A percentile compares a stretch with the other conserved stretches of the same genome.
Conservation (phyloP, 2,888 invertebrate genomes). For the Chironomus riparius region DNA sequence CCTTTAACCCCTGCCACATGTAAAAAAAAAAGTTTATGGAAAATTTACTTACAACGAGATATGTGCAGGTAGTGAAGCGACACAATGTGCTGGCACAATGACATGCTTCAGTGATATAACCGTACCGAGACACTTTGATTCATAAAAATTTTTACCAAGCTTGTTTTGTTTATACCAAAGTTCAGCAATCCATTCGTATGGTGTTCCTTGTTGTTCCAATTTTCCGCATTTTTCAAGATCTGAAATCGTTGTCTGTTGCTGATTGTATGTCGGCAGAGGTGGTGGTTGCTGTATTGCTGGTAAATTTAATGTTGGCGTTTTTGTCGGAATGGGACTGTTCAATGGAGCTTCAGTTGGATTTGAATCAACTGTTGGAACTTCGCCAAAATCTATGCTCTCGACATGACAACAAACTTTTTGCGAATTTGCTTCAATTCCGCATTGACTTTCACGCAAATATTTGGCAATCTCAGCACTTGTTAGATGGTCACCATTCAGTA, state of each 20-base stretch:
- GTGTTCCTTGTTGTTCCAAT: not conserved
- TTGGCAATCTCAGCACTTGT: slow-evolving; percentile 6
- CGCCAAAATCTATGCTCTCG: slow-evolving; percentile 6
- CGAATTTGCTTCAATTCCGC: not conserved
- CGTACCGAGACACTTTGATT: slow-evolving; percentile 11
- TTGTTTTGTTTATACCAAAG: not conserved
- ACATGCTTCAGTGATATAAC: slow-evolving; percentile 10
- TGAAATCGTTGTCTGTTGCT: not conserved
- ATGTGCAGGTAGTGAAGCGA: not conserved
- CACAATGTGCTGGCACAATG: slow-evolving; percentile 24
- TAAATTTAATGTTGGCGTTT: not conserved
- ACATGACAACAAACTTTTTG: slow-evolving; percentile 15
- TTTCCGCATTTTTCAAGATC: slow-evolving; percentile 1
- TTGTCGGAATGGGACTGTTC: too few relatives aligned
- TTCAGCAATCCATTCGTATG: slow-evolving; percentile 14
- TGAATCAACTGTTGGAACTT: not conserved
- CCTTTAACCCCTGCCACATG: too few relatives aligned
- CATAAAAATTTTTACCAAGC: not conserved
- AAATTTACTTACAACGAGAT: slow-evolving; percentile 7
- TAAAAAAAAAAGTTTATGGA: not conserved
- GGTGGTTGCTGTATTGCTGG: not conserved
- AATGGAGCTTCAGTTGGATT: not conserved
- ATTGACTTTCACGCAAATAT: slow-evolving; percentile 10
- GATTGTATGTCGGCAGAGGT: not conserved
- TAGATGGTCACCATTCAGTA: slow-evolving; percentile 16